These are phyloP conservation scores for Progne subis DNA, from an alignment of 2,113 vertebrate species.

Conservation along the genomic window DNA sequence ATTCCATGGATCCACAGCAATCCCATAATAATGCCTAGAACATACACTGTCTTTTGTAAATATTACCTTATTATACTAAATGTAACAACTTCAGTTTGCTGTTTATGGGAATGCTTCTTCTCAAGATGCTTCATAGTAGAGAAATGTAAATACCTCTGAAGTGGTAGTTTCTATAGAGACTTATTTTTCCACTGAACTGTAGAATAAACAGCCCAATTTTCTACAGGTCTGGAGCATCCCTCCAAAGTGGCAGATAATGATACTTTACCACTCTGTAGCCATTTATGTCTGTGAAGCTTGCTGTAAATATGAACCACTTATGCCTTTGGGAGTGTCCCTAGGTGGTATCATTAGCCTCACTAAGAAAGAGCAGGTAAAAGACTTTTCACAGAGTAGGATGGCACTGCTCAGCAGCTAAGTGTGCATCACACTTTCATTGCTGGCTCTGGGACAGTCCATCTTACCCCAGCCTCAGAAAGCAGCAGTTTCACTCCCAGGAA, in stretches of 20 bases:
- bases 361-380: not conserved
- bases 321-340: not conserved
- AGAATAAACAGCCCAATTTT: slow-evolving; percentile 43
- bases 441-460: not conserved
- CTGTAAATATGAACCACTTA: not conserved
- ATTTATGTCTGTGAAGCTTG: slow-evolving; percentile 3
- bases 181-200: slow-evolving; percentile 30
- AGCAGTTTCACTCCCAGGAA: not conserved
- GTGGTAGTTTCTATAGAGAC: slow-evolving; percentile 58
- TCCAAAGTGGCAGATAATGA: slow-evolving; percentile 8
- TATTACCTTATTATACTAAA: not conserved
- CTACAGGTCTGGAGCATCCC: not conserved
- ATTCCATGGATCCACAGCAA: not conserved
- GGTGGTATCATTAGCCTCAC: not conserved
- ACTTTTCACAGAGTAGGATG: not conserved
- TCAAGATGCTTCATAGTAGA: slow-evolving; percentile 22
- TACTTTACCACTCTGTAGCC: not conserved
- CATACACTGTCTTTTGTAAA: slow-evolving; percentile 4
- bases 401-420: not conserved
- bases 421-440: not conserved
- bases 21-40: not conserved
- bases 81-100: not conserved
- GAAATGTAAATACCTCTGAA: slow-evolving; percentile 43
- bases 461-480: not conserved
- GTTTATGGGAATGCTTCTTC: slow-evolving; percentile 41